A percentile compares a stretch with the other conserved stretches of the same genome.
phyloP scores from a whole-genome alignment of 2,113 vertebrate species.

The Apus apus region DNA sequence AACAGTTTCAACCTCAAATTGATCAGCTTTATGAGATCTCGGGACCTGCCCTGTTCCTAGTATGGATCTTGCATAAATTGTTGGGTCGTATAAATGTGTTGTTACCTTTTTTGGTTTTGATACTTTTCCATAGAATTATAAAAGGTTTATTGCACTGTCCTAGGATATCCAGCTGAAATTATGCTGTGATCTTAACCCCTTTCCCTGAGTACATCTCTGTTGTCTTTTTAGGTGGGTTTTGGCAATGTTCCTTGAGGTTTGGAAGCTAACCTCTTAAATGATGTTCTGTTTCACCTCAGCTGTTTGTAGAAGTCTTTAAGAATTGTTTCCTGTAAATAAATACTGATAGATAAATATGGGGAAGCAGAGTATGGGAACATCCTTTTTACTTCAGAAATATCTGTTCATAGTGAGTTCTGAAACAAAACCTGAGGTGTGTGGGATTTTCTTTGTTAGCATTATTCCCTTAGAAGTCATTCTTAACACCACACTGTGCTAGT shows the following conservation, averaged over 20 bases:
- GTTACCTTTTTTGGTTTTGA: not conserved
- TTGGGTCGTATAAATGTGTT: not conserved
- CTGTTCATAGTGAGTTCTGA: not conserved
- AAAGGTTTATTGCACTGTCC: not conserved
- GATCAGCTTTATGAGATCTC: conserved; percentile 68
- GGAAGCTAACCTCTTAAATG: not conserved
- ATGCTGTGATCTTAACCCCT: not conserved
- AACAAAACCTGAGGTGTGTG: not conserved
- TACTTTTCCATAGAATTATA: not conserved
- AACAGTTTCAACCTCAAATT: conserved; percentile 70
- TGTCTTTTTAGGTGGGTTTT: not conserved
- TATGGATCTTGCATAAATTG: conserved; percentile 3
- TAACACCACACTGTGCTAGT: not conserved
- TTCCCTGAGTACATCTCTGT: not conserved
- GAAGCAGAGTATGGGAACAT: not conserved
- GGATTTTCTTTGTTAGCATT: not conserved
- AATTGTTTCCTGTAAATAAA: not conserved
- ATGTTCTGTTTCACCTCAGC: not conserved
- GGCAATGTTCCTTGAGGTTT: not conserved
- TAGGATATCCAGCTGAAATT: not conserved
- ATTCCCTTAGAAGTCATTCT: not conserved
- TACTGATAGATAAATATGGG: not conserved
- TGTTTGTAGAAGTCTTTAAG: not conserved
- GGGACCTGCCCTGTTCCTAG: conserved; percentile 14
- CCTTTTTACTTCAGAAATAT: not conserved